A percentile compares a stretch with the other conserved stretches of the same genome.
phyloP scores from a whole-genome alignment of 2,797 vertebrate species.

The Remorina albescens region DNA sequence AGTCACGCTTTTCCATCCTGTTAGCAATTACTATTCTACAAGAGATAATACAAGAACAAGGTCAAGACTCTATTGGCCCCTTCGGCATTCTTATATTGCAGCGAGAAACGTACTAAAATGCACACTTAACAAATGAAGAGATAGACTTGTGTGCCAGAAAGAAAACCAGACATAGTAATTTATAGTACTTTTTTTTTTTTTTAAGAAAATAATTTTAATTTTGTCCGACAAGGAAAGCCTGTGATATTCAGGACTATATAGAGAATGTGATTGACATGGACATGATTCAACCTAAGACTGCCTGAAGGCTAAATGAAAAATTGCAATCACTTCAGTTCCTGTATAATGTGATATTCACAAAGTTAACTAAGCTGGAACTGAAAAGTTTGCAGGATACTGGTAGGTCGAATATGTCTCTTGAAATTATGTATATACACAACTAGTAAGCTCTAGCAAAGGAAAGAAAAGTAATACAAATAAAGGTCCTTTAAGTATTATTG shows the following conservation, averaged over 20 bases:
- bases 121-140: conserved; percentile 32
- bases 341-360: too few species aligned
- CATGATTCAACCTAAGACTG: background rate
- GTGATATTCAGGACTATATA: background rate
- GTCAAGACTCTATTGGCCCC: conserved; percentile 37
- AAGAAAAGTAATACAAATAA: too few species aligned
- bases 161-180: background rate
- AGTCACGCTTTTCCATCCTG: conserved; percentile 4
- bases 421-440: too few species aligned
- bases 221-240: background rate
- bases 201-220: background rate
- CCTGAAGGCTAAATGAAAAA: too few species aligned
- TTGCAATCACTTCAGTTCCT: too few species aligned
- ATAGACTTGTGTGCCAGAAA: background rate
- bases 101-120: background rate
- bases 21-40: conserved; percentile 43
- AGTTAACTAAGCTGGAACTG: too few species aligned
- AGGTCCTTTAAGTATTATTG: too few species aligned
- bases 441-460: too few species aligned
- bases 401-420: too few species aligned
- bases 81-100: conserved; percentile 36
- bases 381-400: too few species aligned
- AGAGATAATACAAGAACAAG: conserved; percentile 43
- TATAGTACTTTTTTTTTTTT: background rate
- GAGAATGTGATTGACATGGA: background rate